phyloP scores from a whole-genome alignment of 2,888 invertebrate genomes.

The Epirrita christyi region DNA sequence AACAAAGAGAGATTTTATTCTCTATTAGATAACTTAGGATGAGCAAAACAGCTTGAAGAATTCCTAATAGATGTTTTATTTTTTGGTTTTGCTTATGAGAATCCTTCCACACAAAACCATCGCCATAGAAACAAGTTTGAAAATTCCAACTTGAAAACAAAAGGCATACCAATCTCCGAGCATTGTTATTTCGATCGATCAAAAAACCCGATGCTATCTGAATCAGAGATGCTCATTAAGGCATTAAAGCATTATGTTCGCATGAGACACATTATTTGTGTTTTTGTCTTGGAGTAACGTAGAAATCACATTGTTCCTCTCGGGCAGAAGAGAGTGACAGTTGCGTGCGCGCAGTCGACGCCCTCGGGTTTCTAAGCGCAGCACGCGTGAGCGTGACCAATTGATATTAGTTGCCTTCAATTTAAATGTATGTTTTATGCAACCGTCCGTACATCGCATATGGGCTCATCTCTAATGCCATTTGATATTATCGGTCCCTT shows the following conservation, averaged over 20 bases:
- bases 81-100: too few relatives aligned
- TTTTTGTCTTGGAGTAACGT: conserved; percentile 35
- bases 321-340: conserved; percentile 70
- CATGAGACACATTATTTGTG: conserved; percentile 30
- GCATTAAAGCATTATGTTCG: conserved; percentile 25
- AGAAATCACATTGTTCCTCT: conserved; percentile 77
- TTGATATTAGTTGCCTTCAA: conserved; percentile 63
- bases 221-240: conserved; percentile 30
- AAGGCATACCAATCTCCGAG: conserved; percentile 19
- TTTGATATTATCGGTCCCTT: background rate
- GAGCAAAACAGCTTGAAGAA: too few relatives aligned
- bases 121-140: background rate
- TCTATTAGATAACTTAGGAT: too few relatives aligned
- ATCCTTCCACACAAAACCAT: too few relatives aligned
- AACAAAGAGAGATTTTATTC: too few relatives aligned
- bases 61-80: too few relatives aligned
- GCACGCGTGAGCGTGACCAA: conserved; percentile 77
- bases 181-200: conserved; percentile 21
- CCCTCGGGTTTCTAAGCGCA: conserved; percentile 71
- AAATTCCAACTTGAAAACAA: conserved; percentile 23
- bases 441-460: conserved; percentile 28
- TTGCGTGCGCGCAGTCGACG: conserved; percentile 72
- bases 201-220: conserved; percentile 24
- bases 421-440: conserved; percentile 48
- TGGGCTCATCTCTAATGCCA: conserved; percentile 24